These are phyloP conservation scores for Pelochelys cantorii DNA, from an alignment of 2,797 vertebrate genomes.

Conservation along the genomic window DNA sequence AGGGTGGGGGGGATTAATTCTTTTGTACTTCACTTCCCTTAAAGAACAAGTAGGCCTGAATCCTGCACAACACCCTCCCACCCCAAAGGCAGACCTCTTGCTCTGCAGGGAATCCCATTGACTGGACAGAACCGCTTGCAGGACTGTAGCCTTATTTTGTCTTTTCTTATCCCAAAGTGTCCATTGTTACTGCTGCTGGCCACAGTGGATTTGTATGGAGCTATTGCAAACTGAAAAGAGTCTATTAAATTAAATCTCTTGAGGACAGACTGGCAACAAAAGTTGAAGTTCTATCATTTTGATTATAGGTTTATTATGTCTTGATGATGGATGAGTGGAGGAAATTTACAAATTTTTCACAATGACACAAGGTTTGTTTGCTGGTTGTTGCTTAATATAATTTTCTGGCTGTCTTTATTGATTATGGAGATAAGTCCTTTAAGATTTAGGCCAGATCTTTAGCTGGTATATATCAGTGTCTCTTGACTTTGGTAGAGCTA, in stretches of 20 bases:
- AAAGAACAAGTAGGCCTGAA: neutral
- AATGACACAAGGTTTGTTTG: constrained; percentile 60
- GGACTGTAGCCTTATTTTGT: neutral
- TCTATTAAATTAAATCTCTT: constrained; percentile 58
- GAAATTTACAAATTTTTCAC: constrained; percentile 63
- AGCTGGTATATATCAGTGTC: constrained; percentile 40
- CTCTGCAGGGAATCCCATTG: neutral
- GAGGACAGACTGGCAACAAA: constrained; percentile 64
- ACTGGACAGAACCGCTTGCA: neutral
- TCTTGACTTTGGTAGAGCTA: constrained; percentile 16
- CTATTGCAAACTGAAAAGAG: neutral
- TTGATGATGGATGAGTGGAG: constrained; percentile 71
- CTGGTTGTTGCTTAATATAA: constrained; percentile 54
- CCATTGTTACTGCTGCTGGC: constrained; percentile 1
- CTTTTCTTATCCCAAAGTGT: neutral
- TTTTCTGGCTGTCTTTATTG: constrained; percentile 64
- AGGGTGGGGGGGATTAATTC: neutral
- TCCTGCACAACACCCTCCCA: neutral
- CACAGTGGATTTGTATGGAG: neutral
- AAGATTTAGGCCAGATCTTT: constrained; percentile 21
- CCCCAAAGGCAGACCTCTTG: neutral
- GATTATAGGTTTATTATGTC: constrained; percentile 71
- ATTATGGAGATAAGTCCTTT: constrained; percentile 42
- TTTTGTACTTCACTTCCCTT: neutral
- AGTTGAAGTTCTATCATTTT: constrained; percentile 69